A percentile compares a stretch with the other conserved stretches of the same genome.
phyloP scores from a whole-genome alignment of 1,140 invertebrate species.

The Glossosoma conforme region DNA sequence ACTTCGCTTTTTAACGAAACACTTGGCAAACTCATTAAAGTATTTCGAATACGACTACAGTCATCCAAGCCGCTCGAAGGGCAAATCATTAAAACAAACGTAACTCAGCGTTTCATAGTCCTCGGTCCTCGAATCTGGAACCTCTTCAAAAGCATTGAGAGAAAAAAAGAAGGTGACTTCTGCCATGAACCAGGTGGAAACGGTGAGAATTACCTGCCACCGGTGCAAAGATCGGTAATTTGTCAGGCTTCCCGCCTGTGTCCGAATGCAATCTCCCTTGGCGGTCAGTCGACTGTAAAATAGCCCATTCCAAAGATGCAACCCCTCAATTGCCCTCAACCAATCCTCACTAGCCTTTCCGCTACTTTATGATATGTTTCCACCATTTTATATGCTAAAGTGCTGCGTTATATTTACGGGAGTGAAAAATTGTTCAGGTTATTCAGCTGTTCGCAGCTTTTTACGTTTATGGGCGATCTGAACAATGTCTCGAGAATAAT shows the following conservation, averaged over 20 bases:
- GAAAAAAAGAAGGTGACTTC: too few relatives aligned
- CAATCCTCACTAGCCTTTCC: conserved; percentile 23
- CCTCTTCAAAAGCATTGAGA: too few relatives aligned
- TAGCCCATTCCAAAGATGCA: conserved; percentile 25
- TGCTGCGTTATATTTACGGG: conserved; percentile 16
- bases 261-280: conserved; percentile 12
- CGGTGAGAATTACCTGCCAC: conserved; percentile 38
- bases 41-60: conserved; percentile 7
- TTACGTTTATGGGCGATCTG: conserved; percentile 5
- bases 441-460: conserved; percentile 8
- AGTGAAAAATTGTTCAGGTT: conserved; percentile 17
- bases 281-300: conserved; percentile 36
- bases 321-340: conserved; percentile 8
- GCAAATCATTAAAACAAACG: too few relatives aligned
- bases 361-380: conserved; percentile 25
- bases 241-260: conserved; percentile 29
- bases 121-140: too few relatives aligned
- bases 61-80: too few relatives aligned
- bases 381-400: conserved; percentile 12
- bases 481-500: conserved; percentile 1
- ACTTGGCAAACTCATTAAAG: conserved; percentile 11
- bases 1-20: conserved; percentile 14
- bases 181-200: too few relatives aligned
- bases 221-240: conserved; percentile 35
- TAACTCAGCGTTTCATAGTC: too few relatives aligned